Percentiles rank a stretch among this genome's conserved stretches.
Evolutionary conservation across 2,888 invertebrate species (phyloP).

Genomic region (Limnephilus rhombicus): DNA sequence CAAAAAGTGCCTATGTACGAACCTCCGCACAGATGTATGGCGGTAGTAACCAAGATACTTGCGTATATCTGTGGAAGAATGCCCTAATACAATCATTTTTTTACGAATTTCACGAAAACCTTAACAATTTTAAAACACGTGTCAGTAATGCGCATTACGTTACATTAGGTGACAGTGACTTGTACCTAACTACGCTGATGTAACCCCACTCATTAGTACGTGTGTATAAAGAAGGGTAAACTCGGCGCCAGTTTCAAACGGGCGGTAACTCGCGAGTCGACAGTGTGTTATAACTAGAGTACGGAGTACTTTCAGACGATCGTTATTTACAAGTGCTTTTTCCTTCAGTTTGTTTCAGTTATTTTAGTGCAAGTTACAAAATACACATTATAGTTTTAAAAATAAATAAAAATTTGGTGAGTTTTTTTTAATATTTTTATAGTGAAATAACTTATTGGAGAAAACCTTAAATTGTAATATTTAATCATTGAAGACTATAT

Average conservation of each 20-base stretch:
- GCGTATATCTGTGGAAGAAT: too few species aligned
- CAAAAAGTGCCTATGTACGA: too few species aligned
- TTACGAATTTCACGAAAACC: not conserved
- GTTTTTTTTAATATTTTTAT: too few species aligned
- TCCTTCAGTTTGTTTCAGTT: not conserved
- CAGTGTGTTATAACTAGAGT: not conserved
- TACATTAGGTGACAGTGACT: not conserved
- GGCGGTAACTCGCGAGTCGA: not conserved
- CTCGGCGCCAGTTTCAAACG: not conserved
- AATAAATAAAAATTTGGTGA: not conserved
- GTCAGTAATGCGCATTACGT: not conserved
- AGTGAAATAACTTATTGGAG: too few species aligned
- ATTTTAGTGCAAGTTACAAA: not conserved
- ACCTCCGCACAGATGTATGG: too few species aligned
- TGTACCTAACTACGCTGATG: not conserved
- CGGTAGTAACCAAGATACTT: too few species aligned
- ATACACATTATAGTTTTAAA: not conserved
- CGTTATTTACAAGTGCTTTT: not conserved
- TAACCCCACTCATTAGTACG: not conserved
- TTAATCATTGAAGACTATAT: too few species aligned
- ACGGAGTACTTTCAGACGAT: not conserved
- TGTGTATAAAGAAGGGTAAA: not conserved
- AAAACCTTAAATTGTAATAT: too few species aligned
- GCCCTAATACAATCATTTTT: too few species aligned
- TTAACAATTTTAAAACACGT: not conserved